phyloP scores from a whole-genome alignment of 2,113 vertebrate genomes.

The Gallinago media region DNA sequence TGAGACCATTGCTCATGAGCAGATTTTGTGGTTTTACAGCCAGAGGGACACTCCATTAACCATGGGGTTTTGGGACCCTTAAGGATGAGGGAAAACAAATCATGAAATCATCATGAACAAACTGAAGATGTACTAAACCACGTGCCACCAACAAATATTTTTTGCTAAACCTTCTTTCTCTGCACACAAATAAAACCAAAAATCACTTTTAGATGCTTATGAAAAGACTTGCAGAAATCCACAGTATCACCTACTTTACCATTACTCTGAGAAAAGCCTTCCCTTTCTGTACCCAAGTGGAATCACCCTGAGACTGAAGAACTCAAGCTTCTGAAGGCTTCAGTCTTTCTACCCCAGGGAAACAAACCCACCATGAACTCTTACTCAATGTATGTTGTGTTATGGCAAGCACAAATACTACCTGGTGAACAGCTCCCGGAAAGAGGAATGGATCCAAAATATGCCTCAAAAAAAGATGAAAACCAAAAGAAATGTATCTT shows the following conservation, averaged over 20 bases:
- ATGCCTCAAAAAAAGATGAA: neutral
- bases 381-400: fast-evolving
- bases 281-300: neutral
- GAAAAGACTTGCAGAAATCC: neutral
- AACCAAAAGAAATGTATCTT: neutral
- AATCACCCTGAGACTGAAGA: neutral
- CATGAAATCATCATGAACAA: neutral
- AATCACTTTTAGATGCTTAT: neutral
- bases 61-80: neutral
- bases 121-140: neutral
- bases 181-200: neutral
- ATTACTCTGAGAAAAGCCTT: neutral
- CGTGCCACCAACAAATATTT: neutral
- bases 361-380: neutral
- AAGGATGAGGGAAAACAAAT: neutral
- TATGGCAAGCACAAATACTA: neutral
- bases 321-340: neutral
- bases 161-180: neutral
- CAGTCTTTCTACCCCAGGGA: neutral
- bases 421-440: neutral
- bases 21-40: neutral
- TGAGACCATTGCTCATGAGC: neutral
- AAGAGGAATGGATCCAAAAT: neutral
- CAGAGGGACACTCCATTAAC: neutral
- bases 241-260: neutral